Base-by-base conservation (phyloP, 2,797 vertebrate species). In the Geotrypetes seraphini region DNA sequence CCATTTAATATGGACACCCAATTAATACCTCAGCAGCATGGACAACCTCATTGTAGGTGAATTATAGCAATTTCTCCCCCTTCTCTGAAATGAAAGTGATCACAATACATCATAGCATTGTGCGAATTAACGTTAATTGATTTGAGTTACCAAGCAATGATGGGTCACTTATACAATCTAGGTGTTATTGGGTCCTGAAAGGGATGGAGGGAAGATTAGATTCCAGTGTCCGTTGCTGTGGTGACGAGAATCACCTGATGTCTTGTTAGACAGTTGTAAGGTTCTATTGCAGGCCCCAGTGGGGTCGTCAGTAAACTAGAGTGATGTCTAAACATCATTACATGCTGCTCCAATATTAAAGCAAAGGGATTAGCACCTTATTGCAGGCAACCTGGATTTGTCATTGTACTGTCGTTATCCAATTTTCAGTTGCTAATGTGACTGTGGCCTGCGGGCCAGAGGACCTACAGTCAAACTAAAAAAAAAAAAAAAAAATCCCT, bases 1-100 rank as follows among this genome's bases (percentile, higher is more conserved):
- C 87, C 90, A 94, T 94, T 95, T 96, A 92, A 93, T 95, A 92
- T 91, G 89, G 89, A 94, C 87, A 89, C 89, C 90, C 93, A 96
- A 97, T 96, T 96, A 97, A 95, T 92, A 86, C 73, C 80, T 82
- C 81, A 69, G 84, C 75, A 69, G 80, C 79, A 73, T 61, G 76
- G 79, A 81, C 73, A 74, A 84, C 85, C 81, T 77, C 81, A 82
- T 89, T 91, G 84, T 77, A 74, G 49, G 68, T 97, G 90, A 98
- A 84, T 96, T 96, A 98, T 95, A 82, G 87, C 81, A 81, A 84
- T 85, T 87, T 81, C 86, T 85, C 82, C 77, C 71, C 69, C 81
- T 80, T 75, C 73, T 66, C 69, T 36, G 68, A 71, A 75, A 82
- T 69, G 78, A 78, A 78, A 81, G 81, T 75, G 73, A 79, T 83